Evolutionary conservation across 1,140 invertebrate genomes (phyloP).

Genomic region (Neotoxoptera formosana): DNA sequence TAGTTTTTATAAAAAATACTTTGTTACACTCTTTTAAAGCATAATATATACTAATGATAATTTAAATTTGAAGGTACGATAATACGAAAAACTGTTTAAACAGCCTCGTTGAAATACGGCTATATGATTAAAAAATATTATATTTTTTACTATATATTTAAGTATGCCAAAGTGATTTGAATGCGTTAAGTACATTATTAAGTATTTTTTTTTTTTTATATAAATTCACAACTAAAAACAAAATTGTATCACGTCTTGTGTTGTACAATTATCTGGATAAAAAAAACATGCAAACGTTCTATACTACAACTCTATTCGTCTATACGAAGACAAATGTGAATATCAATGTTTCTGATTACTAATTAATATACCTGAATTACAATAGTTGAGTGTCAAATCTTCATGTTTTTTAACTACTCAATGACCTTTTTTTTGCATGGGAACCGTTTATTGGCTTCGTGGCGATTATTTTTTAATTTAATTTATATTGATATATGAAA

Average conservation of each 20-base stretch:
- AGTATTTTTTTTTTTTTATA: neutral
- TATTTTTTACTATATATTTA: neutral
- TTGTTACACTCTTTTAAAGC: no score
- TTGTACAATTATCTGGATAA: constrained; percentile 37
- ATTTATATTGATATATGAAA: neutral
- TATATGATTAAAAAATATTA: neutral
- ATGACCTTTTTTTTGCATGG: no score
- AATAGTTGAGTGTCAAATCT: neutral
- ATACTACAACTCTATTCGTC: neutral
- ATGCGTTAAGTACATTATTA: constrained; percentile 1
- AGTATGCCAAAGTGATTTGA: neutral
- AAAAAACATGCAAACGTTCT: constrained; percentile 23
- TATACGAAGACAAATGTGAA: neutral
- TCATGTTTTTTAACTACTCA: neutral
- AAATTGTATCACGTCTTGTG: constrained; percentile 43
- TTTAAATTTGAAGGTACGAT: neutral
- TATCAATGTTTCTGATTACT: neutral
- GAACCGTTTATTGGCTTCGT: neutral
- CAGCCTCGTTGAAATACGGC: neutral
- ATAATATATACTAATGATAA: neutral
- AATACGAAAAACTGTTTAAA: neutral
- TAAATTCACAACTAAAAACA: neutral
- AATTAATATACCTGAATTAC: constrained; percentile 19
- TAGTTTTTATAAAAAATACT: no score
- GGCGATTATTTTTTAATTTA: neutral